Base-by-base conservation (phyloP, 2,113 vertebrate species). In the Rissa tridactyla region DNA sequence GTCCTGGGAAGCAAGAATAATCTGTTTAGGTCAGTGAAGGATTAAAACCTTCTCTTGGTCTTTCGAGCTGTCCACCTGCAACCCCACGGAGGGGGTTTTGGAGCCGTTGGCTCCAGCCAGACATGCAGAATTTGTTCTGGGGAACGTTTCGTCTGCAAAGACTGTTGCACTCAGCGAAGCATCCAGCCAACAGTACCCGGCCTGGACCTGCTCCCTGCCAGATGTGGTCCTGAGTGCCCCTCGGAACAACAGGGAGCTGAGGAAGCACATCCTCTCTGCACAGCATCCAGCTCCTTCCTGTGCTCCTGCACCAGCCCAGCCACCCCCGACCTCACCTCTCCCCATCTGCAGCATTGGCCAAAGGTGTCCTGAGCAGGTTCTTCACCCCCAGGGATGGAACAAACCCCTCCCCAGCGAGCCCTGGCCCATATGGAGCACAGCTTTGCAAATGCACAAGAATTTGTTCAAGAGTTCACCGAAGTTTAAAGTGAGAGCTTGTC, bases 391-490 rank as follows among this genome's bases (percentile, higher is more conserved):
- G 68, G 44, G 32, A 84, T 17, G 46, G 66, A 87, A 19, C 46
- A 81, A 29, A 54, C 70, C 19, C 86, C 55, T 76, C 55, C 30
- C 64, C 60, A 71, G 58, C 51, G 58, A 77, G 49, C 65, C 34
- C 77, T 40, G 52, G 64, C 79, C 73, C 94, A 92, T 81, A 78
- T 91, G 80, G 91, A 94, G 20, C 65, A 22, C 87, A 96, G 91
- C 90, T 91, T 92, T 95, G 78, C 82, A 91, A 94, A 92, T 14
- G 65, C 62, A 70, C 26, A 60, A 64, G 65, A 65, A 83, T 97
- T 96, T 95, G 79, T 82, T 94, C 64, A 64, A 81, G 70, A 92
- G 96, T 93, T 96, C 94, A 92, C 84, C 1, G 3, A 72, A 86
- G 86, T 94, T 87, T 88, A n/a, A 88, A 93, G 75, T 5, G 58